Base-by-base conservation (phyloP, 2,888 invertebrate genomes). In the Aphodius granarius region DNA sequence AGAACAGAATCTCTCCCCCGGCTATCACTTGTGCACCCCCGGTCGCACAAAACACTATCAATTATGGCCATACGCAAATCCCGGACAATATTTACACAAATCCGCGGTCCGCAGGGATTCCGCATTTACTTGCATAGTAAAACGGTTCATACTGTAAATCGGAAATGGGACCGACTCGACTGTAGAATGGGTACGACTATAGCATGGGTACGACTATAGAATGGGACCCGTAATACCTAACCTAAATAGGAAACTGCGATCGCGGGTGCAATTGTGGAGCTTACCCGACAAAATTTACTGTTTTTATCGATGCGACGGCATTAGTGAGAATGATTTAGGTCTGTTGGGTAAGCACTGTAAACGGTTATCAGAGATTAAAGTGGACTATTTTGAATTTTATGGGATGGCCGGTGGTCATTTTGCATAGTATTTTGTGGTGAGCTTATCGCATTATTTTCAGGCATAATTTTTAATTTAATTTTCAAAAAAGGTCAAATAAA, bases 1-100 rank as follows among this genome's bases (percentile, higher is more conserved):
- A 22, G 9, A 20, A 19, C 22, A 68, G 68, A 20, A 22, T 68
- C 68, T 65, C 68, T 9, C 68, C 68, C 68, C n/a, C 62, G 72
- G 13, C 18, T 71, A 43, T 15, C 72, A 73, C 73, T 76, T 76
- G 72, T 74, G 73, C 76, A 71, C 74, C 78, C n/a, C 76, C 66
- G 66, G 17, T 17, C 76, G 71, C 70, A 77, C 78, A 80, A 81
- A 81, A 83, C 82, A 81, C 81, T 81, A 85, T 85, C 83, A 85
- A 83, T 84, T 85, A 83, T 84, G 83, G n/a, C 81, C 80, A 81
- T 79, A 81, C 80, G 72, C 79, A 80, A 82, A 83, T 83, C 83
- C 82, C 82, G 76, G 77, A 80, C 79, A 79, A 82, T 82, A 82
- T 83, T 83, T 83, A 81, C 81, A 79, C 78, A 81, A 82, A 83